These are phyloP conservation scores for Hecatera dysodea DNA, from an alignment of 2,888 invertebrate species.

Conservation along the genomic window DNA sequence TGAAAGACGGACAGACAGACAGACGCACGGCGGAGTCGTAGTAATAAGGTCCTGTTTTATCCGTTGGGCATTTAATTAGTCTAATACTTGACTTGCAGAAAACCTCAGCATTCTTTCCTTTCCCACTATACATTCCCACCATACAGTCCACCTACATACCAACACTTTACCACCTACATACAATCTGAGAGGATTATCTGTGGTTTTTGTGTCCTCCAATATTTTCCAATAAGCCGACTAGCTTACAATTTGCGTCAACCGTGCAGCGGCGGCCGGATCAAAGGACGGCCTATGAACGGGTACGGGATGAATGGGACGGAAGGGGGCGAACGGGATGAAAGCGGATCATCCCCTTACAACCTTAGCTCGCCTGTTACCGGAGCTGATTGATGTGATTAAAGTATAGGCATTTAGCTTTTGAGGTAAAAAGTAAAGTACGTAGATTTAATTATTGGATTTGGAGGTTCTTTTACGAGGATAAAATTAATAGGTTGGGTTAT, in stretches of 20 bases:
- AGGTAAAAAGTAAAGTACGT: constrained; percentile 16
- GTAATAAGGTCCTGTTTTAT: no score
- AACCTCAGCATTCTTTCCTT: not conserved
- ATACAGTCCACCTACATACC: not conserved
- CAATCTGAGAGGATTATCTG: no score
- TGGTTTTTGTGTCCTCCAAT: no score
- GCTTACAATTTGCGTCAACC: constrained; percentile 59
- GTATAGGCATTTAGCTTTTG: constrained; percentile 38
- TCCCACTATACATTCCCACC: not conserved
- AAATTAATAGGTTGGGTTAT: no score
- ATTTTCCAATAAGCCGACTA: constrained; percentile 54
- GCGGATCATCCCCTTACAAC: constrained; percentile 59
- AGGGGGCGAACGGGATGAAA: constrained; percentile 51
- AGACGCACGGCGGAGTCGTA: no score
- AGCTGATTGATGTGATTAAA: constrained; percentile 56
- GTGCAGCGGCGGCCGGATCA: constrained; percentile 44
- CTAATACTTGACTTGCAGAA: not conserved
- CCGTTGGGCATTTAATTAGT: no score
- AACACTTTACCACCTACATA: no score
- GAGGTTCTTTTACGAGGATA: no score
- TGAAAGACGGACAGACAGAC: no score
- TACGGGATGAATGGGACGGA: constrained; percentile 36
- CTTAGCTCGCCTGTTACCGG: constrained; percentile 45
- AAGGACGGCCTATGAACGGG: constrained; percentile 44
- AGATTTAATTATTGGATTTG: not conserved